Percentiles rank a stretch among this genome's conserved stretches.
Conservation (phyloP, 2,797 vertebrate genomes). For the Sebastolobus altivelis region DNA sequence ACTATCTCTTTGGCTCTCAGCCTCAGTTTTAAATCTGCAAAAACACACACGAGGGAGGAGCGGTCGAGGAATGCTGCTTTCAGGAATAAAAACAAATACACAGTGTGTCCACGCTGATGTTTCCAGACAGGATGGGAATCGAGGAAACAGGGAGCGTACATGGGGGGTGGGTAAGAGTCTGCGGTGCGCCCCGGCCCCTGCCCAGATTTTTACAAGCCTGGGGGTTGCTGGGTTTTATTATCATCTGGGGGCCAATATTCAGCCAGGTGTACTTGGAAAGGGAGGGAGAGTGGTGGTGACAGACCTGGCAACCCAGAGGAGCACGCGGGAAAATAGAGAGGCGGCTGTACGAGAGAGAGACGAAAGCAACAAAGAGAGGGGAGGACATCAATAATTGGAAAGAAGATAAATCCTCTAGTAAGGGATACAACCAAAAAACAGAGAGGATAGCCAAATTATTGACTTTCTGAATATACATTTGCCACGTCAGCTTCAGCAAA, state of each 20-base stretch:
- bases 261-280: slow-evolving; percentile 74
- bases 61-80: slow-evolving; percentile 54
- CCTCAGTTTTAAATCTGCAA: slow-evolving; percentile 34
- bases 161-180: slow-evolving; percentile 9
- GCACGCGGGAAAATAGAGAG: slow-evolving; percentile 33
- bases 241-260: slow-evolving; percentile 73
- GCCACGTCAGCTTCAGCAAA: no score
- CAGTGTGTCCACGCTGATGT: slow-evolving; percentile 36
- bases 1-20: slow-evolving; percentile 7
- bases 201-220: slow-evolving; percentile 66
- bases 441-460: background rate
- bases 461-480: background rate
- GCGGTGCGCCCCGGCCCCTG: slow-evolving; percentile 47
- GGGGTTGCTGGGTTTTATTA: slow-evolving; percentile 65
- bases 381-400: background rate
- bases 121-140: slow-evolving; percentile 71
- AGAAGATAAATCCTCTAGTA: slow-evolving; percentile 11
- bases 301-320: slow-evolving; percentile 59
- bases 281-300: slow-evolving; percentile 68
- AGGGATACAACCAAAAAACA: background rate
- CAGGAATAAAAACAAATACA: slow-evolving; percentile 68
- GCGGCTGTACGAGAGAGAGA: slow-evolving; percentile 15
- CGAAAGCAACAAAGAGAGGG: slow-evolving; percentile 15
- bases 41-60: slow-evolving; percentile 58
- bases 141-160: slow-evolving; percentile 49